Base-by-base conservation (phyloP, 2,113 vertebrate genomes). In the Mola mola region DNA sequence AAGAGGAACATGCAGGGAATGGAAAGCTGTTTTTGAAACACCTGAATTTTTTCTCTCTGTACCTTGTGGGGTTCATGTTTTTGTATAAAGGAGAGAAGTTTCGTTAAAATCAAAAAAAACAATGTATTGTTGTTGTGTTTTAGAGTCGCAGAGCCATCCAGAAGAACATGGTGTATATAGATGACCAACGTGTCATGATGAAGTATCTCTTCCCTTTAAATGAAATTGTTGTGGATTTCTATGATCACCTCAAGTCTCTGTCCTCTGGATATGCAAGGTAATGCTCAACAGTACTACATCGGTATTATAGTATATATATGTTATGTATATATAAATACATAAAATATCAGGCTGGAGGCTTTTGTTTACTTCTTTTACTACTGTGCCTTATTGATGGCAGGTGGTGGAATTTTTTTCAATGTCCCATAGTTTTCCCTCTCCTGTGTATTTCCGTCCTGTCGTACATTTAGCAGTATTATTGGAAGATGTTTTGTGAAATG, bases 261-360 rank as follows among this genome's bases (percentile, higher is more conserved):
- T 97, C 97, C 20, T 98, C 97, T 55, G 97, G 96, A 85, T 98
- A 98, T 70, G 97, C 96, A 80, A 98, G 97, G 97, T 97, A 90
- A 92, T 56, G 20, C 22, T 22, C 13, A 19, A 7, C 53, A 17
- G 21, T 19, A 11, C 28, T 9, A 0, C 4, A 8, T 28, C 9
- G 2, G 17, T 21, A 28, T 5, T 8, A 28, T n/a, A n/a, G n/a
- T n/a, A n/a, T n/a, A n/a, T n/a, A n/a, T n/a, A n/a, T n/a, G n/a
- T n/a, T n/a, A n/a, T n/a, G 2, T 16, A 16, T 24, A n/a, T 29
- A 16, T 22, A 3, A 33, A 37, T 9, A 25, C 8, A n/a, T 13
- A 9, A 2, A 48, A 7, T 10, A 1, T 29, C 6, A 29, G 6
- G 28, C 9, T 9, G 9, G 6, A 29, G 28, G 6, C 28, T 5